Evolutionary conservation across 2,797 vertebrate genomes (phyloP), one percentile per base, ranked within the genome.

Genomic region (Poecilia picta): DNA sequence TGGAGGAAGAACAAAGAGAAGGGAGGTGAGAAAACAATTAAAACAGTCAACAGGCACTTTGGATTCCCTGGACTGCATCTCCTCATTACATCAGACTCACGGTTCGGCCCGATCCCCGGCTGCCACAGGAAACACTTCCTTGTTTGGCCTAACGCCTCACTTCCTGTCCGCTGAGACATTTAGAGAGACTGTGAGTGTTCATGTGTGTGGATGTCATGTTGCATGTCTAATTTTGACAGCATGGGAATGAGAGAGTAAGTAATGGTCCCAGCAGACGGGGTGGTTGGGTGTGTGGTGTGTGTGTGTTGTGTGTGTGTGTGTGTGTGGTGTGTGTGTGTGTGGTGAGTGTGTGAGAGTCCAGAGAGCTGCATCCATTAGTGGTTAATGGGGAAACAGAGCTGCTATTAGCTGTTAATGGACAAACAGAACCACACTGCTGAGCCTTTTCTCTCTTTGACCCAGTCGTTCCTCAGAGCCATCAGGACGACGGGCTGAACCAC

Each of bases 401-500:
- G 90, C 92, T 93, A 93, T 93, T 93, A 92, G 88, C 90, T 91
- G 91, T 93, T 93, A 94, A 92, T 93, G 93, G 92, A 93, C 90
- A 92, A 93, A 92, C 87, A 87, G 83, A 77, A 90, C 87, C 89
- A 80, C 81, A 85, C 64, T 72, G 75, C 77, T 71, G 76, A 62
- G 83, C 73, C 43, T 55, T 31, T 79, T 71, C 71, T 41, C 43
- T 72, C 23, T 77, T 66, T 68, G 66, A 76, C 47, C 13, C 66
- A 36, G 31, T 53, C 57, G 78, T 76, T 25, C 15, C 45, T 28
- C 45, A 57, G 53, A 73, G 72, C 33, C 20, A 7, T 4, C 2
- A 66, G 75, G n/a, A 80, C 3, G 15, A 43, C 10, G 1, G 45
- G 57, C 33, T 6, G 33, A 33, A 33, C 33, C 33, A 33, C 1